Conservation (phyloP, 1,140 invertebrate species). For the Asobara japonica region DNA sequence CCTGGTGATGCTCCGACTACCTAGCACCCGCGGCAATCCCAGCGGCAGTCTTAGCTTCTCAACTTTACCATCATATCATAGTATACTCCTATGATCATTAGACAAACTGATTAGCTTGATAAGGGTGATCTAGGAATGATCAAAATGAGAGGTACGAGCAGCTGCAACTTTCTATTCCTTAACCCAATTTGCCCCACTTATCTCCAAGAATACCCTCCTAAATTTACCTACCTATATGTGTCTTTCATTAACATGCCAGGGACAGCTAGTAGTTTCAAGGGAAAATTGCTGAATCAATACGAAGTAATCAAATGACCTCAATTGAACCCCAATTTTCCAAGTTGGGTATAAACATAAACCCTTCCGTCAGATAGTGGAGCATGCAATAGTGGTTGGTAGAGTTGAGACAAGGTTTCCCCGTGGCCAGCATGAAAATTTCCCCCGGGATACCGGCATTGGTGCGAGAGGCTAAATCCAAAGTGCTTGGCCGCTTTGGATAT, state of each 20-base stretch:
- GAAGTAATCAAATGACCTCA: slow-evolving; percentile 1
- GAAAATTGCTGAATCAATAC: background rate
- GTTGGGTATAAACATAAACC: slow-evolving; percentile 1
- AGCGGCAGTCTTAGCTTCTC: slow-evolving; percentile 12
- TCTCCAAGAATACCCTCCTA: too few relatives aligned
- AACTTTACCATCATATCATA: background rate
- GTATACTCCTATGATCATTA: too few relatives aligned
- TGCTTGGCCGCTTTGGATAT: background rate
- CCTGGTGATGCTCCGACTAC: background rate
- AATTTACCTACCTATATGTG: too few relatives aligned
- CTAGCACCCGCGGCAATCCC: background rate
- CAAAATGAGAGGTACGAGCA: too few relatives aligned
- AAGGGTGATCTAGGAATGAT: too few relatives aligned
- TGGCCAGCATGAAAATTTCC: slow-evolving; percentile 57
- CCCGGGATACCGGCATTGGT: slow-evolving; percentile 33
- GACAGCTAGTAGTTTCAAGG: background rate
- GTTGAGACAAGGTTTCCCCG: slow-evolving; percentile 28
- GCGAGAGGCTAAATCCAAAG: background rate
- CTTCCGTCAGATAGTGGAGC: background rate
- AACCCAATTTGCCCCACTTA: too few relatives aligned
- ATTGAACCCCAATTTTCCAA: background rate
- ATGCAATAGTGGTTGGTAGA: background rate
- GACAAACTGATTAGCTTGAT: too few relatives aligned
- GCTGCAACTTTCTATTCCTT: too few relatives aligned
- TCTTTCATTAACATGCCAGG: background rate